Base-by-base conservation (phyloP, 2,888 invertebrate genomes). In the Ferdinandea cuprea region DNA sequence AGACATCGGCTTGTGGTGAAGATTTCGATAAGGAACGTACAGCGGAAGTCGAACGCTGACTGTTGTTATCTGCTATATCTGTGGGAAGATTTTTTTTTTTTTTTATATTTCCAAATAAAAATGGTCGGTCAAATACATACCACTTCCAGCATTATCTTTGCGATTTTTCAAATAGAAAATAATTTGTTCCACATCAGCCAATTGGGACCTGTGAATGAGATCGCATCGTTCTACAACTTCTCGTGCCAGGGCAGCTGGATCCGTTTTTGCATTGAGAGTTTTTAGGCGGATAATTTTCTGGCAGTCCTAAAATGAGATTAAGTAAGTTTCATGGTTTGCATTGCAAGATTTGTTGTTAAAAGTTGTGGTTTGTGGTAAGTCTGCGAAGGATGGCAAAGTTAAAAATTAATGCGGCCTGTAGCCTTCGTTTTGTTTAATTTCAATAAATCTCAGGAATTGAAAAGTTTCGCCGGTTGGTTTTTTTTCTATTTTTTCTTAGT, bases 171-270 rank as follows among this genome's bases (percentile, higher is more conserved):
- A 92, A 91, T 97, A 97, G 90, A 94, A 95, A 87, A 98, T 94
- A 42, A 97, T 92, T 89, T 97, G 97, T 89, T 97, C 96, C 17
- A 98, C 95, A 92, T 98, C 97, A 11, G 94, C 93, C 50, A 96
- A 89, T 88, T 96, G 95, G 19, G 95, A 94, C 85, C 95, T 94
- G 89, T 96, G 96, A 87, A 98, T 96, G 78, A 97, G 92, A 88
- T 95, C 95, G 90, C 97, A 97, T 90, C 96, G 95, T 85, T 95
- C 94, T 58, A 97, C 94, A 19, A 98, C 95, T 92, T 97, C 96
- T 87, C 94, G 94, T 0, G 97, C 96, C 86, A 98, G 91, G 11
- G 94, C 92, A 56, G 93, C 93, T 83, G 97, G 95, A 91, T 98
- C 95, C 17, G 97, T 95, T 87, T 95, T 93, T 28, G 94, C 93